Base-by-base conservation (phyloP, 2,113 vertebrate genomes). In the Hymenochirus boettgeri region DNA sequence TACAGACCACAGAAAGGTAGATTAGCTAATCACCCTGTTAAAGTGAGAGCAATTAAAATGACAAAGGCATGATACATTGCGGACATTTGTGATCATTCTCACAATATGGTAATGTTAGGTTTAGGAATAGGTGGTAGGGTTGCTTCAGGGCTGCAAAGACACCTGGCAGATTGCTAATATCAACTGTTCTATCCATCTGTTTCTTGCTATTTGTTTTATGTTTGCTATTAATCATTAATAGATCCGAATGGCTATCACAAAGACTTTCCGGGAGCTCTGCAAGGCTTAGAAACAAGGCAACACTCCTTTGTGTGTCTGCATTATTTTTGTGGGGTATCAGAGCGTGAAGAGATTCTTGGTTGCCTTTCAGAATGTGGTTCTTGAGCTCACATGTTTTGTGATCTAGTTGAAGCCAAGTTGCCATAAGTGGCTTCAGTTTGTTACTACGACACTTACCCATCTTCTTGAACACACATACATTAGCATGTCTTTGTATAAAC, bases 161-260 rank as follows among this genome's bases (percentile, higher is more conserved):
- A 39, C 19, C 54, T 66, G 63, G 54, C 54, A 66, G 42, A 58
- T 66, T 29, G 57, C 54, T 35, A 66, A 66, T 57, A 45, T 21
- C 55, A 57, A 51, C 63, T 45, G 53, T 57, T 66, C 57, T 66
- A 57, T 58, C 63, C 63, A 66, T 66, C 63, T 66, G 55, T 58
- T 66, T 66, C 45, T 66, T 58, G 45, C 63, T 66, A 58, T 55
- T 58, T 37, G 57, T 66, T 66, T 66, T 66, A 66, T 66, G 63
- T 66, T 58, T 46, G 29, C 63, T 66, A 66, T 66, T 66, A 66
- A 66, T 66, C 63, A 50, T 66, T 66, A 66, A 66, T 66, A 46
- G 45, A 25, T 57, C 33, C 17, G 29, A 57, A 66, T 66, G 63
- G 54, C 55, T 45, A 19, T 26, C 42, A 39, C 27, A 37, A 55